Conservation (phyloP, 2,888 invertebrate genomes). For the Volucella inflata region DNA sequence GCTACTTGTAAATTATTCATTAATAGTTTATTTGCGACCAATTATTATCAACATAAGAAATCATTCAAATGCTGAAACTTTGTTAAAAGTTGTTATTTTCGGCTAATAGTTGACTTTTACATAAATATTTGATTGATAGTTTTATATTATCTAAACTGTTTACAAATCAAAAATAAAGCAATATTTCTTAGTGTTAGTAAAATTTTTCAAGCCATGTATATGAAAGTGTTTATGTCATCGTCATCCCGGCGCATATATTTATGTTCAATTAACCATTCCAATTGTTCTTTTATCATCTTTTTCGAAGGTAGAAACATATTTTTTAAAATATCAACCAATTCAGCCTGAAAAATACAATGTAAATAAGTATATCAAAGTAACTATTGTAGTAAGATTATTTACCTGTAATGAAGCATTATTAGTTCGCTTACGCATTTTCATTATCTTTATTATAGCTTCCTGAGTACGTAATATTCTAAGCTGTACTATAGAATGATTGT, state of each 20-base stretch:
- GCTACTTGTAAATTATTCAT: no score
- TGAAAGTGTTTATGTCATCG: slow-evolving; percentile 98
- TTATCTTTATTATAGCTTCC: slow-evolving; percentile 99
- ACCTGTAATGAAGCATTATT: slow-evolving; percentile 96
- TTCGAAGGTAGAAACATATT: slow-evolving; percentile 99
- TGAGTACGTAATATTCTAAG: slow-evolving; percentile 95
- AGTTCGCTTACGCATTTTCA: slow-evolving; percentile 98
- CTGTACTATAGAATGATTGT: slow-evolving; percentile 99
- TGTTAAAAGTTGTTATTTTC: no score
- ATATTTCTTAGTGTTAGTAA: no score
- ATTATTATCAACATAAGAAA: no score
- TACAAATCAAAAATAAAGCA: no score
- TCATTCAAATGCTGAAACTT: no score
- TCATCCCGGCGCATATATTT: slow-evolving; percentile 98
- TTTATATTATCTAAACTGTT: no score
- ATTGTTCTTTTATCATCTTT: slow-evolving; percentile 99
- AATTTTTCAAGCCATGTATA: slow-evolving; percentile 93
- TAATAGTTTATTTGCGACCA: no score
- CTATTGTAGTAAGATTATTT: slow-evolving; percentile 65
- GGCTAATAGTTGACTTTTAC: no score
- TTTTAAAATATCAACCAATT: slow-evolving; percentile 98
- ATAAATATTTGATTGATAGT: no score
- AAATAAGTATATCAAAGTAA: not conserved
- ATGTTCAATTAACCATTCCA: slow-evolving; percentile 99
- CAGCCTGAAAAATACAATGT: slow-evolving; percentile 86